Evolutionary conservation across 2,888 invertebrate genomes (phyloP), one percentile per base, ranked within the genome.

Genomic region (Tipula confusa): DNA sequence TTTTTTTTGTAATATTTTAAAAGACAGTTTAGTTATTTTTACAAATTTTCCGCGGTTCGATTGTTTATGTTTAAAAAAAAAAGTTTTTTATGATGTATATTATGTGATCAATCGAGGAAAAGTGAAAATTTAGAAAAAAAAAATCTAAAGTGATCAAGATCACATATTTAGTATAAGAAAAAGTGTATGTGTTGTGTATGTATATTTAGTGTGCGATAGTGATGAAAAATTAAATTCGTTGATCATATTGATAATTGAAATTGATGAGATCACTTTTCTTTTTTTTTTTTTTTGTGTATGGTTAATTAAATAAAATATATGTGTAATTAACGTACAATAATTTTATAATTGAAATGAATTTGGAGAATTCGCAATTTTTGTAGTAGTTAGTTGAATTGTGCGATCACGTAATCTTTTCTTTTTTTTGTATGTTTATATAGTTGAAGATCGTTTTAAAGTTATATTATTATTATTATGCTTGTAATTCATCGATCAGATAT

Each of bases 221-320:
- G 64, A 64, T 64, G 64, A 64, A 64, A 64, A 64, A 64, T 64
- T 64, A 9, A 33, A 64, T 64, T 64, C 64, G 64, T 64, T 64
- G 64, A 64, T 64, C 64, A 64, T 64, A 64, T 64, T 64, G 64
- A 64, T 64, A 64, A 64, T 64, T 64, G 64, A 64, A 64, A 64
- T 64, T 64, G 64, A 64, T 64, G 64, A 64, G 18, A 64, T 64
- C 64, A 64, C 64, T 64, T 64, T 64, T 43, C 15, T n/a, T 64
- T 24, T 64, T 64, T 64, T 64, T 64, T 43, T 43, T n/a, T 64
- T 24, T 64, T 64, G 6, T 9, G 24, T 64, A 24, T 64, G 11
- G 64, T 64, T 64, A 64, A 64, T 64, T 64, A 64, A 64, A 64
- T 64, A 9, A 64, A 64, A 64, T 64, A 64, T 64, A 64, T 64